Conservation (phyloP, 2,113 vertebrate genomes). For the Odocoileus hemionus region DNA sequence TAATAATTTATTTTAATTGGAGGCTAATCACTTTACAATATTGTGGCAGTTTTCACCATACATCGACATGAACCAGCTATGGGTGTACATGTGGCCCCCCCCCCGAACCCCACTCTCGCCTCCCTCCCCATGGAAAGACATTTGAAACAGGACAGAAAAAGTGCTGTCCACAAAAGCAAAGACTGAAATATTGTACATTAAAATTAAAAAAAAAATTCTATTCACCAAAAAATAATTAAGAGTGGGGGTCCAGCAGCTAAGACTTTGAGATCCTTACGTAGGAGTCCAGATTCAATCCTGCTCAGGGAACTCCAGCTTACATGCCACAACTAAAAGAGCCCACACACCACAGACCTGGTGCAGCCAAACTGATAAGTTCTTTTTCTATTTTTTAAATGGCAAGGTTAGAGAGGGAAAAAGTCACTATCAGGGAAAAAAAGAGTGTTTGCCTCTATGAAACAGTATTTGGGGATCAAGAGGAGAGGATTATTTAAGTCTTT, state of each 20-base stretch:
- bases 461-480: neutral
- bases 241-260: neutral
- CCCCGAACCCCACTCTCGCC: neutral
- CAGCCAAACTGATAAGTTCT: neutral
- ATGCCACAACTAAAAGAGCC: neutral
- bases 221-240: neutral
- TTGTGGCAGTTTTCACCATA: neutral
- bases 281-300: neutral
- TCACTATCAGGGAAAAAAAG: neutral
- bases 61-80: neutral
- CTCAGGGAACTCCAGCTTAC: neutral
- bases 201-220: neutral
- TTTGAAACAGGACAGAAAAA: neutral
- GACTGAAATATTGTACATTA: neutral
- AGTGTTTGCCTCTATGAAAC: neutral
- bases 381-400: neutral
- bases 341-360: neutral
- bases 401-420: neutral
- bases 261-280: neutral
- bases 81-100: neutral
- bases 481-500: neutral
- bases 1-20: neutral
- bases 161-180: neutral
- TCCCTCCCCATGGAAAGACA: neutral
- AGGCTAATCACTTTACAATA: neutral